phyloP scores from a whole-genome alignment of 2,888 invertebrate genomes.

The Clostera curtula region DNA sequence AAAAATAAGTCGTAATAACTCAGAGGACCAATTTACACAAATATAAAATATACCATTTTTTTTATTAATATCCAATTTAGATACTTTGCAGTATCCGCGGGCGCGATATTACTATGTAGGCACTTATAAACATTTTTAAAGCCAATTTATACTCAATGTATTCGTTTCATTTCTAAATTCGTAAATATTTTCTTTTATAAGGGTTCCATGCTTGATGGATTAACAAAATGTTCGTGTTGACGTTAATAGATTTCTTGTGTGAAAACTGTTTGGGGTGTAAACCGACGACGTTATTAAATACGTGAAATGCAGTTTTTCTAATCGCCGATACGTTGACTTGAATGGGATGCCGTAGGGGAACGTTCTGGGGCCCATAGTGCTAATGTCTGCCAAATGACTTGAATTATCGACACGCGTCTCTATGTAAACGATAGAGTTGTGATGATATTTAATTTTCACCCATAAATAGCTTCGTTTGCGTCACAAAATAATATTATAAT shows the following conservation, averaged over 20 bases:
- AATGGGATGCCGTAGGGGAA: constrained; percentile 23
- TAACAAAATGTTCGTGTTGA: constrained; percentile 52
- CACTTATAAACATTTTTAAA: too few relatives aligned
- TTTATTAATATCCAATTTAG: too few relatives aligned
- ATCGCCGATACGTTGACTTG: constrained; percentile 33
- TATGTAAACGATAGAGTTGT: constrained; percentile 18
- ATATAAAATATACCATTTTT: too few relatives aligned
- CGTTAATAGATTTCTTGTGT: constrained; percentile 65
- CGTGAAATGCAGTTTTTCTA: constrained; percentile 70
- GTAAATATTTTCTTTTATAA: constrained; percentile 22
- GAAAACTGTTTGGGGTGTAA: too few relatives aligned
- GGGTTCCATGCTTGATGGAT: constrained; percentile 51
- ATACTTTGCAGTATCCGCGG: too few relatives aligned
- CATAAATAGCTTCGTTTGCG: too few relatives aligned
- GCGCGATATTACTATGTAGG: too few relatives aligned
- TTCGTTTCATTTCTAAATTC: too few relatives aligned
- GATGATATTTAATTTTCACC: constrained; percentile 17
- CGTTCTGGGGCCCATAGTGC: constrained; percentile 18
- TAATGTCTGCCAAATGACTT: constrained; percentile 52
- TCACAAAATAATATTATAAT: too few relatives aligned
- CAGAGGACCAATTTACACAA: too few relatives aligned
- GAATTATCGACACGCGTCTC: constrained; percentile 32
- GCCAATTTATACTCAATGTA: too few relatives aligned
- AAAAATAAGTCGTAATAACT: too few relatives aligned
- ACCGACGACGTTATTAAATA: constrained; percentile 64